Evolutionary conservation across 2,797 vertebrate species (phyloP), one percentile per base, ranked within the genome.

Genomic region (Sus cebifrons): DNA sequence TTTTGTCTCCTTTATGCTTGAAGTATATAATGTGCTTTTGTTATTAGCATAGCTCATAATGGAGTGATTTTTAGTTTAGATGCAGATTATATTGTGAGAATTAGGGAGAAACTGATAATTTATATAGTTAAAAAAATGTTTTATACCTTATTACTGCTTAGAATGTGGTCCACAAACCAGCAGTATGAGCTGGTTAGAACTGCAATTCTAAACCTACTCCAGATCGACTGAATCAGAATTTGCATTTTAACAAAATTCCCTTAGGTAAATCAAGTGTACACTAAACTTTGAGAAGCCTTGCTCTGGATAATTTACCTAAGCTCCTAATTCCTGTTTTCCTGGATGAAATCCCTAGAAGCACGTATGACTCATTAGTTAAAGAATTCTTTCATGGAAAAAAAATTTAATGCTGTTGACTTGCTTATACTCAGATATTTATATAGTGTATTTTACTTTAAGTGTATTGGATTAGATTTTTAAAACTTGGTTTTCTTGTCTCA

Each of bases 401-500:
- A 13, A 32, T 23, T 86, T 74, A 86, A 82, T 90, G 44, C 3
- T 74, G 18, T 88, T 71, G 3, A 64, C 27, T 95, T 97, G 67
- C 29, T 83, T 92, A n/a, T 93, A 75, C 17, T 68, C 20, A 86
- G 13, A 9, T 88, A 82, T n/a, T 86, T 92, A 52, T 94, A 62
- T n/a, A 58, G 6, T 86, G 3, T 91, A 27, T 89, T 97, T 93
- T 86, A 86, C 32, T 92, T 95, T 89, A 68, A 86, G 96, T 64
- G 10, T 92, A 27, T 81, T 96, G 36, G 27, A 20, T 95, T 96
- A 7, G 10, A 68, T 44, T 94, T 97, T 88, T 88, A 49, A 86
- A 89, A 49, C 49, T 90, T 95, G 3, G n/a, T 25, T 71, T 87
- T 96, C 56, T 95, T 95, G 29, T 1, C 32, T 15, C 67, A 71